phyloP scores from a whole-genome alignment of 2,797 vertebrate species.

The Dromococcyx pavoninus region DNA sequence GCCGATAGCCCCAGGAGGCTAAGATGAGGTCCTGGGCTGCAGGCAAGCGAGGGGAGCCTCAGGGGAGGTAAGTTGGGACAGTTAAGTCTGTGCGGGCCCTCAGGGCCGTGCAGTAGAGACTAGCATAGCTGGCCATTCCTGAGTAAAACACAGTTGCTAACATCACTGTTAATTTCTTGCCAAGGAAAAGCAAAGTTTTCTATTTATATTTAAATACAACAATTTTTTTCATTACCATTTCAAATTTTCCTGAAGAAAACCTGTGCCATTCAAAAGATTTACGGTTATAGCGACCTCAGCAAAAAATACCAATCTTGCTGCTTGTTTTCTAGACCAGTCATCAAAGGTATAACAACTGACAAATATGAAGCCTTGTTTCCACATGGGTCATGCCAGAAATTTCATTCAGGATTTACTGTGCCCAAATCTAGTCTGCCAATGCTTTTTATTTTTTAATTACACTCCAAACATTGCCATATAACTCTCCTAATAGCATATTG shows the following conservation, averaged over 20 bases:
- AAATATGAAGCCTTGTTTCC: background rate
- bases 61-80: background rate
- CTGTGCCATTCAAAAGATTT: background rate
- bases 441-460: background rate
- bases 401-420: background rate
- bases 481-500: background rate
- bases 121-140: background rate
- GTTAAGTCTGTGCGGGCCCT: background rate
- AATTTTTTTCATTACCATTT: background rate
- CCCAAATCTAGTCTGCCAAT: background rate
- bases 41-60: background rate
- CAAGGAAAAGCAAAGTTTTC: background rate
- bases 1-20: fast-evolving
- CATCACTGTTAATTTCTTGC: fast-evolving
- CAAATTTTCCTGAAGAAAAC: background rate
- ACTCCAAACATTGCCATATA: background rate
- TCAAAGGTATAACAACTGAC: background rate
- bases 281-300: background rate
- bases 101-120: background rate
- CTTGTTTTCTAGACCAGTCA: background rate
- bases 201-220: background rate
- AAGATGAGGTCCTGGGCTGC: background rate
- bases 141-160: background rate
- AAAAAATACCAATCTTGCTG: background rate
- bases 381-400: background rate